Base-by-base conservation (phyloP, 2,888 invertebrate genomes). In the Herminia tarsipennalis region DNA sequence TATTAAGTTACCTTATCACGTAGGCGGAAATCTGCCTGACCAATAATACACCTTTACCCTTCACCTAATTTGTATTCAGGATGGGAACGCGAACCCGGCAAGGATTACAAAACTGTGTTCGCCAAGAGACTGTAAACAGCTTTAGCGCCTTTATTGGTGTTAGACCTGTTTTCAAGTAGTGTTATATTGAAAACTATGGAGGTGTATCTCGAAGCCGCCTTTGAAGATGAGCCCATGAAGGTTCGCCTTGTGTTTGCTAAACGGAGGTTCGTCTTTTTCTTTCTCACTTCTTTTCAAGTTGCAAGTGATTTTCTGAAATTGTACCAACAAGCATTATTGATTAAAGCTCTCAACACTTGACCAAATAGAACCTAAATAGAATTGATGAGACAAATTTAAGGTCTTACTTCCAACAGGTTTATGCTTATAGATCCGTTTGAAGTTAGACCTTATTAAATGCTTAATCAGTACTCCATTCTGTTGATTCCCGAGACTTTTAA, bases 11-110 rank as follows among this genome's bases (percentile, higher is more conserved):
- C 71, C 81, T 70, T 78, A 76, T 77, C 81, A 83, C 83, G 83
- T 83, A 76, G 63, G 36, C 55, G 76, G 78, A 81, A 84, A 83
- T 83, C 82, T 83, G 81, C 82, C 81, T 81, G 82, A 81, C 83
- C 82, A 81, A 83, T 81, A 83, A 82, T 78, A 81, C 70, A 81
- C 82, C 79, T 81, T 77, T 68, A 81, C 81, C 81, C 81, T 81
- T 80, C 72, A 66, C 69, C 70, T 70, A 66, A 80, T 84, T 82
- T 74, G 79, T 83, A 83, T 83, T 82, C 84, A 79, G 66, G 66
- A 58, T 58, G 53, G 55, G 58, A 48, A 54, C 44, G 55, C 53
- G 67, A 62, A 64, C 76, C 73, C 66, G 58, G 61, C 65, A 69
- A 71, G 77, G 81, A 81, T 83, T 81, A 83, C 81, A 78, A 79